These are phyloP conservation scores for Acropternis orthonyx DNA, from an alignment of 2,797 vertebrate species.

Conservation along the genomic window DNA sequence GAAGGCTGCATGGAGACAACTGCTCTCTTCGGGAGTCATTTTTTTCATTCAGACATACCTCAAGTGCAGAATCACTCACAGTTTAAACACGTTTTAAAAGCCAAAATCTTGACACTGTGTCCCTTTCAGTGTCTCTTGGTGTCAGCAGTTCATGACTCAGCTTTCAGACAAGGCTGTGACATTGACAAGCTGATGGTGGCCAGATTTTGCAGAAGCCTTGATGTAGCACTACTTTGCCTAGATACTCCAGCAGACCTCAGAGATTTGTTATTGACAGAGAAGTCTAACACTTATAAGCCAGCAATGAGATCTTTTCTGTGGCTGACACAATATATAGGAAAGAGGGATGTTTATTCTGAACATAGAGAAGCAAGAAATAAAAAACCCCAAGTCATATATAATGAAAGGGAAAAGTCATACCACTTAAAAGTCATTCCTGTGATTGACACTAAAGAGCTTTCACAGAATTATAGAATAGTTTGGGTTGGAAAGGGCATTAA, in stretches of 20 bases:
- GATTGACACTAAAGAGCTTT: background rate
- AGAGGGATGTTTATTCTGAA: background rate
- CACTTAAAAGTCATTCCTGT: background rate
- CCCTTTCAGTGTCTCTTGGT: background rate
- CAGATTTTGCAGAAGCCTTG: background rate
- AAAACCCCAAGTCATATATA: background rate
- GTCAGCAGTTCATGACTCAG: background rate
- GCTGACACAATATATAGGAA: background rate
- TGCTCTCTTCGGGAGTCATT: fast-evolving
- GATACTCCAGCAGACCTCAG: background rate
- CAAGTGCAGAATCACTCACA: background rate
- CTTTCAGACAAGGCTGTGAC: background rate
- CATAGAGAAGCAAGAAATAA: background rate
- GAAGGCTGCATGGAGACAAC: background rate
- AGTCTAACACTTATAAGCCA: background rate
- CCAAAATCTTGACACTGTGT: background rate
- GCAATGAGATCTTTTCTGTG: background rate
- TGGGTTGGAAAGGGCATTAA: background rate
- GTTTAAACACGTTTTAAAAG: background rate
- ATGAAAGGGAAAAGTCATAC: background rate
- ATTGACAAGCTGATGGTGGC: background rate
- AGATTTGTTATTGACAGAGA: background rate
- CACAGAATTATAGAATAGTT: background rate
- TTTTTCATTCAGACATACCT: background rate
- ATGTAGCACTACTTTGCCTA: background rate